Conservation (phyloP, 1,140 invertebrate genomes). For the Calosoma granatense region DNA sequence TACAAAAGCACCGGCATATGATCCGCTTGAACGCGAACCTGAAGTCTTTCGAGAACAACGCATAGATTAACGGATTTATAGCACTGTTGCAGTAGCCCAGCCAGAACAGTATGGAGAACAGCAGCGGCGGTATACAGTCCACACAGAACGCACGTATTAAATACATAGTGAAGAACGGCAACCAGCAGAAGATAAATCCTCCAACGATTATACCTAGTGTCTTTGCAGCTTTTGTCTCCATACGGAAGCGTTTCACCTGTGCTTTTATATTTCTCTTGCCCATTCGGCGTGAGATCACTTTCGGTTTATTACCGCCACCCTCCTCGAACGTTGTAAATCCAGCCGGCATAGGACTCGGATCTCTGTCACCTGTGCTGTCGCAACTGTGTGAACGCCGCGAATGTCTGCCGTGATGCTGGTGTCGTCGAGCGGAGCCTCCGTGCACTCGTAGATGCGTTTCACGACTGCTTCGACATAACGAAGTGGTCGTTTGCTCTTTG, state of each 20-base stretch:
- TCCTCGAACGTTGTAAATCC: conserved; percentile 34
- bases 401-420: background rate
- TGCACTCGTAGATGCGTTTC: conserved; percentile 36
- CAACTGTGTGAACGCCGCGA: conserved; percentile 28
- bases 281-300: conserved; percentile 57
- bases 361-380: conserved; percentile 29
- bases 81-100: conserved; percentile 94
- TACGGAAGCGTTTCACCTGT: conserved; percentile 69
- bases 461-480: conserved; percentile 24
- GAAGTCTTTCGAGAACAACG: conserved; percentile 86
- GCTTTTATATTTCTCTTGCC: conserved; percentile 79
- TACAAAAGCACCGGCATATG: conserved; percentile 72
- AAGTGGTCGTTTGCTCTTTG: conserved; percentile 25
- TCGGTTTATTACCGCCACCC: conserved; percentile 49
- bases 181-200: conserved; percentile 87
- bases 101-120: conserved; percentile 92
- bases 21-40: conserved; percentile 85
- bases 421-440: conserved; percentile 21
- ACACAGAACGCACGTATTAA: conserved; percentile 73
- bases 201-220: conserved; percentile 90
- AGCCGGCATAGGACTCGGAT: conserved; percentile 37
- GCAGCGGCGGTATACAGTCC: conserved; percentile 63
- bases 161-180: conserved; percentile 93
- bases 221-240: conserved; percentile 91
- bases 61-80: conserved; percentile 88